These are phyloP conservation scores for Plusia festucae DNA, from an alignment of 2,888 invertebrate species.

Conservation along the genomic window DNA sequence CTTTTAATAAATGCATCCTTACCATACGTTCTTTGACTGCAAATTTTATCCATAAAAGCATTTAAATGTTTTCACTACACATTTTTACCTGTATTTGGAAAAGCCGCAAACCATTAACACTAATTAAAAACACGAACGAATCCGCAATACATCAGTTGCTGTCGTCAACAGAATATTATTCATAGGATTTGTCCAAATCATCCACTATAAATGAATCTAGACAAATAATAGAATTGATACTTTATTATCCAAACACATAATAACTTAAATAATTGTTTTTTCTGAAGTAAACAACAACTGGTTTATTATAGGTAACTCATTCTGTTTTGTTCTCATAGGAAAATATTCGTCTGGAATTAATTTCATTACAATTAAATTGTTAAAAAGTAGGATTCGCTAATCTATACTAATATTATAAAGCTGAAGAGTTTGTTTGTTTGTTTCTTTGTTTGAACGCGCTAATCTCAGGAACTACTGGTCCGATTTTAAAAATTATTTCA, in stretches of 20 bases:
- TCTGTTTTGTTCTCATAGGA: no score
- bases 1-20: slow-evolving; percentile 4
- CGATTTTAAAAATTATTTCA: no score
- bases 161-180: slow-evolving; percentile 1
- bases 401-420: no score
- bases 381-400: no score
- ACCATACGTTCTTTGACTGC: background rate
- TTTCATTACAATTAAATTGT: no score
- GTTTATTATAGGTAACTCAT: no score
- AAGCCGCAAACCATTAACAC: background rate
- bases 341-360: no score
- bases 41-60: background rate
- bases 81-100: background rate
- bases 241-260: background rate
- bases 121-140: background rate
- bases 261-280: no score
- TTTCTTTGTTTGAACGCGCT: no score
- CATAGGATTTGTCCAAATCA: background rate
- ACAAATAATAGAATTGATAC: background rate
- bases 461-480: no score
- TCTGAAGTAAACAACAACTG: no score
- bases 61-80: background rate
- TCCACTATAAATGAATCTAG: background rate
- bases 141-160: background rate
- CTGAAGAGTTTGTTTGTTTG: no score